A percentile compares a stretch with the other conserved stretches of the same genome.
These are phyloP conservation scores for Zhuqinia jingwanae DNA, from an alignment of 2,888 invertebrate genomes.

Conservation along the genomic window DNA sequence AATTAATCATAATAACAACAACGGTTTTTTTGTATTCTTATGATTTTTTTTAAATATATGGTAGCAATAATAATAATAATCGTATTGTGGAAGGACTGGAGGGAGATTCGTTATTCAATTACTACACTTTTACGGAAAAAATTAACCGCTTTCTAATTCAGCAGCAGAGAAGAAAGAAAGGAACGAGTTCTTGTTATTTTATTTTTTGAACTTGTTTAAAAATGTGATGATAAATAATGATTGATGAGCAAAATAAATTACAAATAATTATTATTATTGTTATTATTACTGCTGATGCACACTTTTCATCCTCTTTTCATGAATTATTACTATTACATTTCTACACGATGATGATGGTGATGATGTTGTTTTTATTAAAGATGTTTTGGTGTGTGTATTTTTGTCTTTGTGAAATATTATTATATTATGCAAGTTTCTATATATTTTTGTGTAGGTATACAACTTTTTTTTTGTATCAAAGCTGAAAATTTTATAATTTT, in stretches of 20 bases:
- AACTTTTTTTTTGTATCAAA: slow-evolving; percentile 49
- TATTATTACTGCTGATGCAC: neutral
- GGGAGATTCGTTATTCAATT: slow-evolving; percentile 50
- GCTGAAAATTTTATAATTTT: slow-evolving; percentile 9
- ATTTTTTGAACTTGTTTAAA: no score
- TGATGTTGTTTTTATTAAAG: no score
- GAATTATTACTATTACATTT: no score
- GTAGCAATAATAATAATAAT: slow-evolving; percentile 14
- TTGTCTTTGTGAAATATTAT: neutral
- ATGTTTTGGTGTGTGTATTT: neutral
- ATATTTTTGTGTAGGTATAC: slow-evolving; percentile 7
- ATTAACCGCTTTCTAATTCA: neutral
- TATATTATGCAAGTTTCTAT: neutral
- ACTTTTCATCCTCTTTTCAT: no score
- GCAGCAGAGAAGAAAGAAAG: no score
- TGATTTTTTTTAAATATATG: no score
- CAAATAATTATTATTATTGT: no score
- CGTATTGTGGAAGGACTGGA: slow-evolving; percentile 57
- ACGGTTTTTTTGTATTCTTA: no score
- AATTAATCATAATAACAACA: no score
- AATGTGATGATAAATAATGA: neutral
- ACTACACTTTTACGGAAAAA: slow-evolving; percentile 19
- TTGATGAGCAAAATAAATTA: neutral
- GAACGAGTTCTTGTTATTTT: no score
- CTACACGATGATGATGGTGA: no score